A percentile compares a stretch with the other conserved stretches of the same genome.
phyloP scores from a whole-genome alignment of 2,797 vertebrate genomes.

The Phyllotis vaccarum region DNA sequence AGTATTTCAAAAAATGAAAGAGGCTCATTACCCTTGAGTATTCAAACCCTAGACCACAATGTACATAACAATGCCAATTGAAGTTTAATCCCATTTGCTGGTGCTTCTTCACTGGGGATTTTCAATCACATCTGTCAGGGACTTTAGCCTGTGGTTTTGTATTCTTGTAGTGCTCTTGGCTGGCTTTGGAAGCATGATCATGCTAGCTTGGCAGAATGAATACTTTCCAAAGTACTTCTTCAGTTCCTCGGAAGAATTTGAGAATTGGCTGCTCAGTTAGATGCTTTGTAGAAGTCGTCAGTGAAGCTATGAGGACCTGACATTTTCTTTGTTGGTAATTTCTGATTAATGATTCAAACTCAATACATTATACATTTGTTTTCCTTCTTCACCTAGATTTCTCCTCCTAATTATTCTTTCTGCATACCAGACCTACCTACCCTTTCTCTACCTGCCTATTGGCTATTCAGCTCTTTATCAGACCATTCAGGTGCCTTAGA shows the following conservation, averaged over 20 bases:
- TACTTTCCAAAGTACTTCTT: not conserved
- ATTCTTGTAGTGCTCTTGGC: not conserved
- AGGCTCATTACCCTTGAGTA: not conserved
- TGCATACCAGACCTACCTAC: not conserved
- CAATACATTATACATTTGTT: no score
- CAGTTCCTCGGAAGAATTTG: not conserved
- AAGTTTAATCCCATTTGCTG: not conserved
- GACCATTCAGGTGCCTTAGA: not conserved
- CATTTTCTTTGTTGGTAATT: not conserved
- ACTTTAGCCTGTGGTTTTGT: not conserved
- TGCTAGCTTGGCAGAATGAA: not conserved
- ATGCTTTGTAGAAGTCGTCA: not conserved
- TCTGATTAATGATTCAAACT: not conserved
- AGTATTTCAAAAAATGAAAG: conserved; percentile 4
- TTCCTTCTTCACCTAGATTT: not conserved
- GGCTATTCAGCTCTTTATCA: not conserved
- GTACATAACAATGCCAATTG: not conserved
- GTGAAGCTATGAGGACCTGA: not conserved
- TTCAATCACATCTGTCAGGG: not conserved
- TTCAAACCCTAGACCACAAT: not conserved
- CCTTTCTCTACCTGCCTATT: not conserved
- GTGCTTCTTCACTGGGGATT: not conserved
- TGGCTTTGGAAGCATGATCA: not conserved
- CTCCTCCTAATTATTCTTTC: not conserved
- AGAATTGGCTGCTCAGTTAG: not conserved